Evolutionary conservation across 2,113 vertebrate genomes (phyloP), one percentile per base, ranked within the genome.

Genomic region (Amphilophus citrinellus): DNA sequence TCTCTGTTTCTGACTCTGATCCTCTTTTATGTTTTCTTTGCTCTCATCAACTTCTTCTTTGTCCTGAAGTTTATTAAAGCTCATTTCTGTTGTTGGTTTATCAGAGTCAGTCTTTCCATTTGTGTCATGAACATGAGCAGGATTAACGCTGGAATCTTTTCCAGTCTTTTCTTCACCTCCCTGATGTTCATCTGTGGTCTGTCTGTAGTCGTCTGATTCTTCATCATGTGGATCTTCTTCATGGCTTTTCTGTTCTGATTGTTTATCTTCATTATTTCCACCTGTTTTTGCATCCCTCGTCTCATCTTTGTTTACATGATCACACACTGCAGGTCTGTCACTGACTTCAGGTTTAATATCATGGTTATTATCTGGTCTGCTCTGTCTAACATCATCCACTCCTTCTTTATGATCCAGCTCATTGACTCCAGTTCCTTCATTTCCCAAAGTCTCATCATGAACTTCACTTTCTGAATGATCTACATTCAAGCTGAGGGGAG

Each of bases 151-250:
- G 32, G 27, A 27, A 27, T 27, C 27, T 27, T 27, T 27, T 27
- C 27, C 27, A 3, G 27, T 27, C 27, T 20, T 71, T 30, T 50
- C 39, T 22, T 35, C 73, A 61, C 20, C 1, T 3, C n/a, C 39
- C 24, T 18, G 18, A 81, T 61, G 6, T 61, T 50, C 2, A 24
- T 1, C 7, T 2, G 3, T 1, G 0, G 27, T 80, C 35, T 60
- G 11, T 63, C 20, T 0, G 15, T 11, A 7, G 10, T 10, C 20
- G 9, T 17, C 57, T 14, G 22, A 32, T 39, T 8, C 37, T 44
- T 27, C 13, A n/a, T 15, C 6, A 3, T n/a, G 30, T 30, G 35
- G 30, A 11, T 3, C 11, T 0, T 17, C 17, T 80, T 10, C 22
- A 15, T n/a, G n/a, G 1, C 3, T 30, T 3, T 61, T 24, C 0